Evolutionary conservation across 2,797 vertebrate species (phyloP).

Genomic region (Pantherophis alleghaniensis): DNA sequence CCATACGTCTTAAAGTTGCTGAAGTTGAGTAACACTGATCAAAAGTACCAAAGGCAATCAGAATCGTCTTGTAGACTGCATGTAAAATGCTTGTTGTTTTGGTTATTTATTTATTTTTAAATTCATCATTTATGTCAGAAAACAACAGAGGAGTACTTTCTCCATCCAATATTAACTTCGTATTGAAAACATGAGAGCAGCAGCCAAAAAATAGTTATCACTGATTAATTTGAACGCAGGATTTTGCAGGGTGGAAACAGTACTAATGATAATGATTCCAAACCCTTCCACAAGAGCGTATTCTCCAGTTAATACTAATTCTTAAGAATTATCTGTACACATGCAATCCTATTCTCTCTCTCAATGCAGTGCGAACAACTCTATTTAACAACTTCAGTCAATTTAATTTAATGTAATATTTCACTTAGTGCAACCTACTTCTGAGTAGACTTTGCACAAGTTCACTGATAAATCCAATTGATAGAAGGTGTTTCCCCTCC

Average conservation of each 20-base stretch:
- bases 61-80: not conserved
- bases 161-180: conserved; percentile 32
- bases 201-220: conserved; percentile 31
- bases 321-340: conserved; percentile 34
- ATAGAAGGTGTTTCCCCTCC: not conserved
- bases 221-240: not conserved
- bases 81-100: not conserved
- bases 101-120: not conserved
- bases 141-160: conserved; percentile 29
- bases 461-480: conserved; percentile 47
- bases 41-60: not conserved
- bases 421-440: not conserved
- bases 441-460: not conserved
- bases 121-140: not conserved
- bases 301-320: conserved; percentile 7
- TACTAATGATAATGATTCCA: not conserved
- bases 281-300: conserved; percentile 11
- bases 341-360: not conserved
- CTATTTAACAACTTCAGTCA: conserved; percentile 43
- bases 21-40: not conserved
- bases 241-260: not conserved
- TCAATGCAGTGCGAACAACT: not conserved
- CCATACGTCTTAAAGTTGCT: not conserved
- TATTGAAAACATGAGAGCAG: conserved; percentile 40
- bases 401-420: not conserved